These are phyloP conservation scores for Apodemus sylvaticus DNA, from an alignment of 2,113 vertebrate genomes.

Conservation along the genomic window DNA sequence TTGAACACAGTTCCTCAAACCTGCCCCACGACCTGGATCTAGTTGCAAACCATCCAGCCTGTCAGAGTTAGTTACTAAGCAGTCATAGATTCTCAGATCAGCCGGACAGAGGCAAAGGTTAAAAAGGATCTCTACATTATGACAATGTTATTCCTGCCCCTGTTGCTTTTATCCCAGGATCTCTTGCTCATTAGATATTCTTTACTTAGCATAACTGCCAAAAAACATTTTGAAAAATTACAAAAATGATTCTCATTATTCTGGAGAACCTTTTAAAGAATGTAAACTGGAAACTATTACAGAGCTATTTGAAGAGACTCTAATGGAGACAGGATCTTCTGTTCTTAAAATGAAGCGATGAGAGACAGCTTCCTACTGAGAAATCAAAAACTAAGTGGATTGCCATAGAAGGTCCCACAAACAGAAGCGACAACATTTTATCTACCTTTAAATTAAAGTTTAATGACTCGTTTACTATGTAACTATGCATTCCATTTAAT, in stretches of 20 bases:
- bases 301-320: constrained; percentile 66
- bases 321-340: constrained; percentile 65
- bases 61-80: neutral
- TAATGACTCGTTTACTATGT: constrained; percentile 24
- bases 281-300: constrained; percentile 73
- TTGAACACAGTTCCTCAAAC: neutral
- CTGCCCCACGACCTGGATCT: neutral
- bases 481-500: constrained; percentile 4
- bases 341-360: constrained; percentile 54
- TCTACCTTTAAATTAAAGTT: constrained; percentile 59
- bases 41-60: neutral
- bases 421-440: neutral
- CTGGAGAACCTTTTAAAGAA: constrained; percentile 28
- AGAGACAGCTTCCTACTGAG: constrained; percentile 69
- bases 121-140: neutral
- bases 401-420: constrained; percentile 4
- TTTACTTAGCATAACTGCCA: constrained; percentile 6
- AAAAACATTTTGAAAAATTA: constrained; percentile 8
- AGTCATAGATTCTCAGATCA: neutral
- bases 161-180: neutral
- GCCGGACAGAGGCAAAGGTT: neutral
- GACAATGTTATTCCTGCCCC: neutral
- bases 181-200: neutral
- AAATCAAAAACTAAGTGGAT: constrained; percentile 56
- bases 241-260: constrained; percentile 52